Evolutionary conservation across 1,140 invertebrate genomes (phyloP).

Genomic region (Eriocheir sinensis): DNA sequence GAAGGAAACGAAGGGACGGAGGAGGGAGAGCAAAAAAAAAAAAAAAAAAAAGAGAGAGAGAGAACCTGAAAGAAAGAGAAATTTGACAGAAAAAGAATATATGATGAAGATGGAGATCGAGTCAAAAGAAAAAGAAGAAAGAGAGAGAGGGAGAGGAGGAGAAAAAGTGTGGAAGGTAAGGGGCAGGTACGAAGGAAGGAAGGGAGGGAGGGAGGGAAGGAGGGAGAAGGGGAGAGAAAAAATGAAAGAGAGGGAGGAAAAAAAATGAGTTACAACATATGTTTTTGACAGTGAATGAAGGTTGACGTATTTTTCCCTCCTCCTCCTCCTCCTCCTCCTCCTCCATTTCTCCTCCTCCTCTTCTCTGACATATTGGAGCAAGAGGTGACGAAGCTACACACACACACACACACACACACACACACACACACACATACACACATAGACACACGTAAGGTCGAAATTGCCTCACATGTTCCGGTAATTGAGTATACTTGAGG

Average conservation of each 20-base stretch:
- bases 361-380: neutral
- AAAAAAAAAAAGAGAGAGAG: too few species aligned
- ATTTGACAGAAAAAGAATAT: too few species aligned
- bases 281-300: constrained; percentile 9
- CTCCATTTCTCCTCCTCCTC: neutral
- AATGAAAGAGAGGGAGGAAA: neutral
- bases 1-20: too few species aligned
- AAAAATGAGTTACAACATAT: too few species aligned
- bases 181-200: neutral
- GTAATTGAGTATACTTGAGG: neutral
- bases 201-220: neutral
- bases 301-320: neutral
- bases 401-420: constrained; percentile 13
- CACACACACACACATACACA: constrained; percentile 23
- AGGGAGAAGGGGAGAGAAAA: too few species aligned
- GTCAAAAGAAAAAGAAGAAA: neutral
- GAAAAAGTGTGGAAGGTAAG: neutral
- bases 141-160: neutral
- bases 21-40: too few species aligned
- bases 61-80: too few species aligned
- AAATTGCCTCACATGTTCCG: neutral
- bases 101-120: too few species aligned
- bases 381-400: neutral
- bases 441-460: neutral
- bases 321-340: neutral